phyloP scores from a whole-genome alignment of 1,140 invertebrate genomes.

The Eueides isabella region DNA sequence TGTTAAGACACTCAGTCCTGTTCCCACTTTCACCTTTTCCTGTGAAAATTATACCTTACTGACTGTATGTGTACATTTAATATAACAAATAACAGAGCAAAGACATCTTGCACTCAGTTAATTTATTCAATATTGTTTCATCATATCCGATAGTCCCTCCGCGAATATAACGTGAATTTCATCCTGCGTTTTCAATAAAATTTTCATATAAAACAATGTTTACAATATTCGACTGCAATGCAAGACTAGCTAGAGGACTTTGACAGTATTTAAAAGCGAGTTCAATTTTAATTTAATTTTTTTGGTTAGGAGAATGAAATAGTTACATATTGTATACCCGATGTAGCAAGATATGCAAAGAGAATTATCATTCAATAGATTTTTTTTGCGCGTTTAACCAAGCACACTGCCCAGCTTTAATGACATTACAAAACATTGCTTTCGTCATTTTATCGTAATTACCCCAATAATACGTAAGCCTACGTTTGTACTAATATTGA shows the following conservation, averaged over 20 bases:
- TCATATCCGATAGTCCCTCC: conserved; percentile 7
- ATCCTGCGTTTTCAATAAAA: not conserved
- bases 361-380: no score
- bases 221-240: not conserved
- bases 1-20: no score
- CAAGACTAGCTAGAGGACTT: not conserved
- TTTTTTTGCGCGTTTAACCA: no score
- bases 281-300: no score
- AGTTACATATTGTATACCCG: no score
- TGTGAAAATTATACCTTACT: no score
- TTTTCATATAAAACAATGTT: conserved; percentile 4
- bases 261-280: no score
- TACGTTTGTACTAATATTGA: not conserved
- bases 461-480: not conserved
- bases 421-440: not conserved
- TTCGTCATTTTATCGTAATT: not conserved
- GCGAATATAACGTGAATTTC: not conserved
- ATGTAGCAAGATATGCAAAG: no score
- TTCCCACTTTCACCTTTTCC: no score
- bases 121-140: conserved; percentile 8
- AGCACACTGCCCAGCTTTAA: no score
- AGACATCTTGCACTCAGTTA: not conserved
- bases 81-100: not conserved
- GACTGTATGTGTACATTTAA: not conserved
- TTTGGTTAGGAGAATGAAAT: no score